A percentile compares a stretch with the other conserved stretches of the same genome.
Evolutionary conservation across 2,113 vertebrate genomes (phyloP).

Genomic region (Microcebus murinus): DNA sequence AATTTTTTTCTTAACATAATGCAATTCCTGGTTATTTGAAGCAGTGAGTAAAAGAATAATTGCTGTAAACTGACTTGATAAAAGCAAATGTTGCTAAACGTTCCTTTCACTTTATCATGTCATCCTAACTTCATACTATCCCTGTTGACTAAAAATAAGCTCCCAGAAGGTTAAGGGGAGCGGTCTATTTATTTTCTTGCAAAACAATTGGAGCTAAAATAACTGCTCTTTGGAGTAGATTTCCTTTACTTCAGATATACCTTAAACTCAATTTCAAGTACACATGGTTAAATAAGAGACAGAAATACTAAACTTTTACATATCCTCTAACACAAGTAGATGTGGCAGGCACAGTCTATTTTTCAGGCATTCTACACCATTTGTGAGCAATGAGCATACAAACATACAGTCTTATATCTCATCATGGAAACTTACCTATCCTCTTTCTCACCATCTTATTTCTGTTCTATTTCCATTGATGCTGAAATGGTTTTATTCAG

Average conservation of each 20-base stretch:
- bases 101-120: neutral
- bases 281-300: neutral
- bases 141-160: neutral
- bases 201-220: neutral
- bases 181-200: neutral
- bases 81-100: neutral
- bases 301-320: neutral
- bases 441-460: neutral
- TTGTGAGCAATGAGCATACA: neutral
- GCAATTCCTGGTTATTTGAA: neutral
- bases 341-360: neutral
- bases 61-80: neutral
- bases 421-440: neutral
- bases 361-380: neutral
- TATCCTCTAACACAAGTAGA: neutral
- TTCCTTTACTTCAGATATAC: neutral
- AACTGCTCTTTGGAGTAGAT: neutral
- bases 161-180: neutral
- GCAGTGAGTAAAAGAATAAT: neutral
- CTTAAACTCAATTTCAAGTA: slow-evolving; percentile 19
- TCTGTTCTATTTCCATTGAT: neutral
- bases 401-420: neutral
- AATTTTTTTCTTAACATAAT: neutral
- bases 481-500: neutral
- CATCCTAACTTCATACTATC: neutral